Conservation (phyloP, 2,797 vertebrate species). For the Pantherophis alleghaniensis region DNA sequence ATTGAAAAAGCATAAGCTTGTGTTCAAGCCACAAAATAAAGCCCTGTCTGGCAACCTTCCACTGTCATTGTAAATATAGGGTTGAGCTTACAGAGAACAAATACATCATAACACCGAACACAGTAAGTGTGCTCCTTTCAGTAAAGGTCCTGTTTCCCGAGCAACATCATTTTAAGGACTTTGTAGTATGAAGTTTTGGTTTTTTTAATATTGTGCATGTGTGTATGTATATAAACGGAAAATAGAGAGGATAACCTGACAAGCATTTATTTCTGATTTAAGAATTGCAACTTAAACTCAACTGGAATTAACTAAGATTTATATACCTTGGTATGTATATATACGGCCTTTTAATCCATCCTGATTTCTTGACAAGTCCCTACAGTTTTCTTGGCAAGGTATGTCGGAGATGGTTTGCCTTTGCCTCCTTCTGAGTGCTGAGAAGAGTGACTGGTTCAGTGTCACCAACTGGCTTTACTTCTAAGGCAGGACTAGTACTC, state of each 20-base stretch:
- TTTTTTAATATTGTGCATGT: not conserved
- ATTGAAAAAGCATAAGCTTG: conserved; percentile 50
- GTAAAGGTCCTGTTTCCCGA: conserved; percentile 38
- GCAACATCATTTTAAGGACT: conserved; percentile 25
- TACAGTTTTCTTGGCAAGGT: not conserved
- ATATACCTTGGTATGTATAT: not conserved
- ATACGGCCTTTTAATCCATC: not conserved
- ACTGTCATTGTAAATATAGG: conserved; percentile 28
- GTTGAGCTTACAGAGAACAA: conserved; percentile 25
- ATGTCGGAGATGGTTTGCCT: not conserved
- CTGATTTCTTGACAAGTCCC: not conserved
- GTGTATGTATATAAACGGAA: not conserved
- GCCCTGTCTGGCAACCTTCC: conserved; percentile 27
- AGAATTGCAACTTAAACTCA: not conserved
- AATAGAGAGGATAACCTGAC: not conserved
- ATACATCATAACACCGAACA: conserved; percentile 1
- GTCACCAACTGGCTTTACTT: not conserved
- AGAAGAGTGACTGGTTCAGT: not conserved
- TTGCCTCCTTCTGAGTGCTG: not conserved
- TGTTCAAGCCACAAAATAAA: conserved; percentile 48
- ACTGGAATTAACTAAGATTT: not conserved
- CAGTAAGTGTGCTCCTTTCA: not conserved
- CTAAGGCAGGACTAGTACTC: not conserved
- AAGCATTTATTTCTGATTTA: not conserved
- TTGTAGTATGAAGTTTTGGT: not conserved